Percentiles rank a stretch among this genome's conserved stretches.
Evolutionary conservation across 1,140 invertebrate species (phyloP).

Genomic region (Eumeta japonica): DNA sequence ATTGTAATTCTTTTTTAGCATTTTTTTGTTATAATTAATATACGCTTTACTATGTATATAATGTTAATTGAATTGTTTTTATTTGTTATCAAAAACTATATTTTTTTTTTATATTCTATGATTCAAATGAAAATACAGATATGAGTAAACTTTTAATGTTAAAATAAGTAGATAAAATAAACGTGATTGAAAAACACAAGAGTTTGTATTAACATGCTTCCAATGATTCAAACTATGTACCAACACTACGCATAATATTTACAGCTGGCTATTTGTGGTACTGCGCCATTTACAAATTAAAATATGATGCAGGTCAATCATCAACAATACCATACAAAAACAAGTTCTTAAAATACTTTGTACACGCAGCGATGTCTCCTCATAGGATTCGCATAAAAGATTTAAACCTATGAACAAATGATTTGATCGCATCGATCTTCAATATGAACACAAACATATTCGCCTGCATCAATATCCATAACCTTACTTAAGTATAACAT

Average conservation of each 20-base stretch:
- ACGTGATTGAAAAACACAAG: conserved; percentile 54
- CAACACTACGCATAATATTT: conserved; percentile 49
- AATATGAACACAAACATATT: too few relatives aligned
- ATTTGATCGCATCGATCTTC: conserved; percentile 24
- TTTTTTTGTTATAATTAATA: too few relatives aligned
- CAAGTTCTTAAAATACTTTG: conserved; percentile 18
- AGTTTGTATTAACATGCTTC: conserved; percentile 50
- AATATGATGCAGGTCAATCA: conserved; percentile 46
- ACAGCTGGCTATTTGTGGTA: conserved; percentile 49
- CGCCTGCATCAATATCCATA: conserved; percentile 38
- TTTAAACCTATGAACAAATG: conserved; percentile 26
- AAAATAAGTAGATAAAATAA: conserved; percentile 60
- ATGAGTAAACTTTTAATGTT: conserved; percentile 52
- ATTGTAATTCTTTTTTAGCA: too few relatives aligned
- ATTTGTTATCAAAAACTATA: too few relatives aligned
- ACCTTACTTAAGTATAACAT: too few relatives aligned
- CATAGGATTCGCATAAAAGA: conserved; percentile 21
- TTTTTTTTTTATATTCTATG: too few relatives aligned
- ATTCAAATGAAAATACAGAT: conserved; percentile 13
- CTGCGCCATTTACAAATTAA: too few relatives aligned
- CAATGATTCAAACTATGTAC: conserved; percentile 48
- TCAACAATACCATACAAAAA: conserved; percentile 26
- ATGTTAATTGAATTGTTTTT: too few relatives aligned
- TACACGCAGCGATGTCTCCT: conserved; percentile 29
- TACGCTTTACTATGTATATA: too few relatives aligned